These are phyloP conservation scores for Rhaphigaster nebulosa DNA, from an alignment of 2,888 invertebrate species.

Conservation along the genomic window DNA sequence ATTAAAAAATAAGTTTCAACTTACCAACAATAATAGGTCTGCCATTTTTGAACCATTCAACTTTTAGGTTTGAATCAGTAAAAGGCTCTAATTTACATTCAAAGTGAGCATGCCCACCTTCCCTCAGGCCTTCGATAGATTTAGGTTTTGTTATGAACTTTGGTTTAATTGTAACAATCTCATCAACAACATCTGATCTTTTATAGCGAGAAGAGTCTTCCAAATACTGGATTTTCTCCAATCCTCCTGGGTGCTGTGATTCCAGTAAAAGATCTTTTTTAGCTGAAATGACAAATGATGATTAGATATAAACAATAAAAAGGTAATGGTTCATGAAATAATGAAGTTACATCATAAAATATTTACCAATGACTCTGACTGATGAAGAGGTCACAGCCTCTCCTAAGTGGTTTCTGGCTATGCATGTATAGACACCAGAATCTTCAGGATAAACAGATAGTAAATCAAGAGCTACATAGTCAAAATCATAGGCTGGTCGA, in stretches of 20 bases:
- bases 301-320: background rate
- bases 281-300: constrained; percentile 70
- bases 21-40: constrained; percentile 89
- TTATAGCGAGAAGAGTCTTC: constrained; percentile 90
- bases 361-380: constrained; percentile 79
- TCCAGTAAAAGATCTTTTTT: constrained; percentile 90
- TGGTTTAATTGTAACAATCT: constrained; percentile 86
- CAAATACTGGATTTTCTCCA: constrained; percentile 92
- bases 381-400: constrained; percentile 95
- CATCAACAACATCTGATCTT: constrained; percentile 84
- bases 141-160: constrained; percentile 90
- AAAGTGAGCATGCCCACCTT: constrained; percentile 95
- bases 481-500: constrained; percentile 96
- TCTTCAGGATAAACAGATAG: constrained; percentile 97
- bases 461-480: constrained; percentile 96
- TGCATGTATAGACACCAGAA: constrained; percentile 95
- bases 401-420: constrained; percentile 93
- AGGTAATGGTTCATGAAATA: background rate
- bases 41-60: constrained; percentile 97
- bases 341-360: background rate
- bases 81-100: constrained; percentile 98
- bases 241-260: constrained; percentile 89
- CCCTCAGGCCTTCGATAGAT: constrained; percentile 85
- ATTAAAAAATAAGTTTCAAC: constrained; percentile 63
- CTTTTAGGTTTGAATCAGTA: constrained; percentile 94